Percentiles rank a stretch among this genome's conserved stretches.
Evolutionary conservation across 2,888 invertebrate genomes (phyloP).

Genomic region (Acanthosepion esculentum): DNA sequence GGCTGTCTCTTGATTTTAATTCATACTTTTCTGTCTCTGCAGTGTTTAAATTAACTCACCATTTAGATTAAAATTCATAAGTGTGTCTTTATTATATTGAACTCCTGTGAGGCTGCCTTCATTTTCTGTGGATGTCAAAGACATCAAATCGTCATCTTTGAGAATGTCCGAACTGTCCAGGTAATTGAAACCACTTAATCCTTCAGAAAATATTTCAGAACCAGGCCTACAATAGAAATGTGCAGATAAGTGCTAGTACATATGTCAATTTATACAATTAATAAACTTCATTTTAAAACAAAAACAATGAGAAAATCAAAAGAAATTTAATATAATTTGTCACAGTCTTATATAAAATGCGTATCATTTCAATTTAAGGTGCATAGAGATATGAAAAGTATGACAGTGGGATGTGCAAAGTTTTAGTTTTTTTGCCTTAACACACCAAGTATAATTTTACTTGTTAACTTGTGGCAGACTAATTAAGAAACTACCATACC

Average conservation of each 20-base stretch:
- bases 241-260: too few species aligned
- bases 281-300: background rate
- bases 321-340: background rate
- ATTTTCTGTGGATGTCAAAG: constrained; percentile 2
- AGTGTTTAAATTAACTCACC: background rate
- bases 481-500: too few species aligned
- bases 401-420: too few species aligned
- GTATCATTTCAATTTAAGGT: background rate
- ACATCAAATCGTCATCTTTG: constrained; percentile 43
- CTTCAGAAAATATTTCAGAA: background rate
- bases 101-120: background rate
- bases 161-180: constrained; percentile 35
- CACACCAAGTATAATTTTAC: too few species aligned
- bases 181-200: constrained; percentile 33
- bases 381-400: background rate
- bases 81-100: background rate
- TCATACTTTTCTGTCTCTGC: background rate
- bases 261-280: background rate
- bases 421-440: too few species aligned
- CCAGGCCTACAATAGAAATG: background rate
- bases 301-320: background rate
- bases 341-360: background rate
- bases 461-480: too few species aligned
- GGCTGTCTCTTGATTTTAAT: too few species aligned
- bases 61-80: constrained; percentile 37